A percentile compares a stretch with the other conserved stretches of the same genome.
Conservation (phyloP, 2,888 invertebrate genomes). For the Drosophila dives region DNA sequence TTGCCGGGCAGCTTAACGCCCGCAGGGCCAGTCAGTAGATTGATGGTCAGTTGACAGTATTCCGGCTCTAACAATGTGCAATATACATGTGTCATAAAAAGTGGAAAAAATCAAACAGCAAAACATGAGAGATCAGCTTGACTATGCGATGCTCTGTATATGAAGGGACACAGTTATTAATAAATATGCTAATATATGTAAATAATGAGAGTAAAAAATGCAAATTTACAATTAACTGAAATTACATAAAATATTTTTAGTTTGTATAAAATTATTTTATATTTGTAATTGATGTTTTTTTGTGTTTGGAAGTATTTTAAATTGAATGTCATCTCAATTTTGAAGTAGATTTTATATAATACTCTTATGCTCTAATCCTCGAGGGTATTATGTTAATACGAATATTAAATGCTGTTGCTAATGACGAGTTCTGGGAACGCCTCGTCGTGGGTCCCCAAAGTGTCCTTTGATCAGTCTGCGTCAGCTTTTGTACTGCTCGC, state of each 20-base stretch:
- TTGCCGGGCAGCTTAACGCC: conserved; percentile 67
- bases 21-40: conserved; percentile 62
- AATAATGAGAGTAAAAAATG: neutral
- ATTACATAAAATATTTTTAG: neutral
- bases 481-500: conserved; percentile 23
- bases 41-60: conserved; percentile 74
- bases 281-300: neutral
- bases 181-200: neutral
- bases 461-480: conserved; percentile 42
- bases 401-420: conserved; percentile 57
- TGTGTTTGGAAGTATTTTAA: neutral
- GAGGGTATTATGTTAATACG: conserved; percentile 37
- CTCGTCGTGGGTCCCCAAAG: conserved; percentile 49
- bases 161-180: neutral
- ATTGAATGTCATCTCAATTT: neutral
- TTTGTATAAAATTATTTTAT: neutral
- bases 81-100: conserved; percentile 9
- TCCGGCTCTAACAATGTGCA: conserved; percentile 57
- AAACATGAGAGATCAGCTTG: neutral
- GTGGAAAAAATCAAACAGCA: conserved; percentile 4
- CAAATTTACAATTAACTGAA: neutral
- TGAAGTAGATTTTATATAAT: neutral
- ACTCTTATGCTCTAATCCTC: neutral
- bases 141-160: conserved; percentile 2
- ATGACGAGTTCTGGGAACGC: conserved; percentile 42